Evolutionary conservation across 2,113 vertebrate species (phyloP).

Genomic region (Felis chaus): DNA sequence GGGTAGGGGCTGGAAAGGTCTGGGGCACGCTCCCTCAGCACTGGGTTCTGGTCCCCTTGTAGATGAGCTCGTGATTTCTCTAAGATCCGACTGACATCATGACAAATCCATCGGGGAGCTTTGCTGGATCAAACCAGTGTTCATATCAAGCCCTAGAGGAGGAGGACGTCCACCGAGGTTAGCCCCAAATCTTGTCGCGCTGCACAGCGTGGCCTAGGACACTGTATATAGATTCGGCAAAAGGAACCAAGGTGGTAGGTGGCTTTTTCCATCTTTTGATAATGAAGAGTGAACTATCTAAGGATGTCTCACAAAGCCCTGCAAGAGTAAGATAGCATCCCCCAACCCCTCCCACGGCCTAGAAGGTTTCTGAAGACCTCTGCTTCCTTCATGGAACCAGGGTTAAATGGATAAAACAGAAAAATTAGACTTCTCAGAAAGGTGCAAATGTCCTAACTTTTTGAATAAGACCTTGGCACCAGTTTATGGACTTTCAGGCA

Average conservation of each 20-base stretch:
- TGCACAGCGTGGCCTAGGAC: background rate
- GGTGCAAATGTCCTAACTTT: background rate
- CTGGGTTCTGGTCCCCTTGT: background rate
- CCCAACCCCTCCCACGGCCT: background rate
- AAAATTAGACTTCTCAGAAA: background rate
- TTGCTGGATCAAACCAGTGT: background rate
- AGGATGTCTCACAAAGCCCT: background rate
- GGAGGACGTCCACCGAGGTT: background rate
- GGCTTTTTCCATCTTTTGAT: background rate
- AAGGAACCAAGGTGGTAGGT: background rate
- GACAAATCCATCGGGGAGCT: background rate
- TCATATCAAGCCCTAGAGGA: background rate
- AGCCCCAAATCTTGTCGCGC: rapidly evolving
- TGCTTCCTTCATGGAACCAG: background rate
- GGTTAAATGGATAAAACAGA: background rate
- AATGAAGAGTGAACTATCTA: background rate
- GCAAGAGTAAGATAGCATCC: background rate
- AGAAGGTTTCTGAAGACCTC: background rate
- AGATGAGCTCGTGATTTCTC: background rate
- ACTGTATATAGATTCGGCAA: background rate
- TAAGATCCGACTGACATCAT: background rate
- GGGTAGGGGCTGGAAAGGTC: background rate
- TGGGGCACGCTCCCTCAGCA: background rate
- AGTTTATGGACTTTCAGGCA: background rate
- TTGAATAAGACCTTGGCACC: background rate